Evolutionary conservation across 2,888 invertebrate species (phyloP).

Genomic region (Himalopsyche japonica): DNA sequence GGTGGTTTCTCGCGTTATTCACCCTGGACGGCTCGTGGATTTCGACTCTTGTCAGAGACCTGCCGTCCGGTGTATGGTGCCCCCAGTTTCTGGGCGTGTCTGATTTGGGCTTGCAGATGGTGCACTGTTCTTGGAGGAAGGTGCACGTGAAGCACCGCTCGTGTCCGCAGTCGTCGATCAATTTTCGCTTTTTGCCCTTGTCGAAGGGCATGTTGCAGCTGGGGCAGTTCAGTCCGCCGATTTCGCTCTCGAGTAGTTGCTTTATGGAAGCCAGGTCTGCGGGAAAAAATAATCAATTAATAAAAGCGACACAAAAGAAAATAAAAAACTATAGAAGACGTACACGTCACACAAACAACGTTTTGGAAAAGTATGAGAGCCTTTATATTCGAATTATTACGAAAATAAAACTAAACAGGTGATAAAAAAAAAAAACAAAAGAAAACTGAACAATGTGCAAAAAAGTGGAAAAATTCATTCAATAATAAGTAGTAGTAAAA

Average conservation of each 20-base stretch:
- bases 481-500: no score
- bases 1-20: constrained; percentile 33
- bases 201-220: constrained; percentile 94
- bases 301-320: no score
- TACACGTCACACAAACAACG: no score
- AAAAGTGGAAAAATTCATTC: no score
- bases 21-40: constrained; percentile 30
- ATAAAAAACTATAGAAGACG: no score
- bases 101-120: constrained; percentile 69
- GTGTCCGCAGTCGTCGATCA: constrained; percentile 95
- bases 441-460: no score
- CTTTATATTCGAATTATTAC: no score
- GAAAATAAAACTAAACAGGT: no score
- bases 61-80: constrained; percentile 37
- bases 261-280: constrained; percentile 83
- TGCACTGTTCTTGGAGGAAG: constrained; percentile 90
- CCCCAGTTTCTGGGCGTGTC: constrained; percentile 27
- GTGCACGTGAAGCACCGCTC: constrained; percentile 94
- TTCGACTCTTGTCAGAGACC: constrained; percentile 31
- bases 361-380: no score
- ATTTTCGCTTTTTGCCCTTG: constrained; percentile 92
- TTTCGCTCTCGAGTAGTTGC: constrained; percentile 76
- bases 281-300: constrained; percentile 46
- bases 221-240: constrained; percentile 72
- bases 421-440: no score